Percentiles rank a stretch among this genome's conserved stretches.
These are phyloP conservation scores for Epinephelus awoara DNA, from an alignment of 2,797 vertebrate species.

Conservation along the genomic window DNA sequence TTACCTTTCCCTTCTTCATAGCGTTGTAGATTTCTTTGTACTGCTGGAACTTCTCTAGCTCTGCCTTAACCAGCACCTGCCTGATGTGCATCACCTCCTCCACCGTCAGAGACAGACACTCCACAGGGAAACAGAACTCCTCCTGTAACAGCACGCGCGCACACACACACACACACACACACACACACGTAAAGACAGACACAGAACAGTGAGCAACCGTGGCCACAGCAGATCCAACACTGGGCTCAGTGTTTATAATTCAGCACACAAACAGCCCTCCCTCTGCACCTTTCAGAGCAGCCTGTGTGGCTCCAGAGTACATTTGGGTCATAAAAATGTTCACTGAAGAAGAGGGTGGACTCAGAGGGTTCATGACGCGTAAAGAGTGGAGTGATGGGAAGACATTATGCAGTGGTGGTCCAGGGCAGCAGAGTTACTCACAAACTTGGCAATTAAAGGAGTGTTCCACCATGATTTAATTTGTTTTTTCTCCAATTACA, in stretches of 20 bases:
- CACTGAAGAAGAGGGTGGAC: not conserved
- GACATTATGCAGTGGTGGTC: constrained; percentile 12
- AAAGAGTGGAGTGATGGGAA: constrained; percentile 14
- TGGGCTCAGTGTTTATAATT: constrained; percentile 27
- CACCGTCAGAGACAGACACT: constrained; percentile 95
- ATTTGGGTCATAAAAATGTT: constrained; percentile 33
- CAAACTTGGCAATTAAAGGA: not conserved
- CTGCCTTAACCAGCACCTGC: constrained; percentile 98
- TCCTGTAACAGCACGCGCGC: constrained; percentile 86
- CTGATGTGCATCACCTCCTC: constrained; percentile 99
- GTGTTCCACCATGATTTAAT: not conserved
- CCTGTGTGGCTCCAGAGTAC: constrained; percentile 5
- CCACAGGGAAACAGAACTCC: constrained; percentile 98
- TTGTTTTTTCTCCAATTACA: not conserved
- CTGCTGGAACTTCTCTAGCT: constrained; percentile 99
- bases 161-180: constrained; percentile 16
- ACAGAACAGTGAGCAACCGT: constrained; percentile 8
- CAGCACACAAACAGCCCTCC: constrained; percentile 18
- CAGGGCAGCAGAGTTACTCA: not conserved
- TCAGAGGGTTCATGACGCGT: constrained; percentile 11
- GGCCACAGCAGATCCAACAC: constrained; percentile 15
- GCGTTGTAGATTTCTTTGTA: constrained; percentile 98
- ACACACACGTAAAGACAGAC: not conserved
- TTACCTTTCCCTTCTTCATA: constrained; percentile 99
- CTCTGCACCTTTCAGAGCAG: constrained; percentile 21